Evolutionary conservation across 1,140 invertebrate genomes (phyloP).

Genomic region (Hirudo medicinalis): DNA sequence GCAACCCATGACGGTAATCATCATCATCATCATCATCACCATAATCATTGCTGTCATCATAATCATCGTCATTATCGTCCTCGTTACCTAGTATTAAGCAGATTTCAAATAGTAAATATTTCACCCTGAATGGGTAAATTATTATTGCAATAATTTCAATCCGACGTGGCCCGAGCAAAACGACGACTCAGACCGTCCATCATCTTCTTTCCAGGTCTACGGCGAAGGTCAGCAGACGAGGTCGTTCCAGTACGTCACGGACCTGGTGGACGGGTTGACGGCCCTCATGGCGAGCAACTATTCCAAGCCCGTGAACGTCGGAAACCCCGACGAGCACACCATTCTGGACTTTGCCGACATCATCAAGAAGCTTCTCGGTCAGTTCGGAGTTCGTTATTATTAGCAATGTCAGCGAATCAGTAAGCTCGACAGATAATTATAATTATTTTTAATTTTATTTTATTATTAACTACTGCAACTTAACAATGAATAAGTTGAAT

Average conservation of each 20-base stretch:
- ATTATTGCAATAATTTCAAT: too few relatives aligned
- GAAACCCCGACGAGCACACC: constrained; percentile 93
- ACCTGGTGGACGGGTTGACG: constrained; percentile 87
- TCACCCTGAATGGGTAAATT: too few relatives aligned
- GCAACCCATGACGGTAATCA: constrained; percentile 71
- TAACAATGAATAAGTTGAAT: too few relatives aligned
- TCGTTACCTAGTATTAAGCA: too few relatives aligned
- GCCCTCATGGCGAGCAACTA: constrained; percentile 87
- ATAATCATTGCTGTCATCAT: background rate
- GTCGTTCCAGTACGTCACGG: constrained; percentile 95
- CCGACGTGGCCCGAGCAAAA: background rate
- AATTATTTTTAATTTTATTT: too few relatives aligned
- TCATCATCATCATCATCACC: background rate
- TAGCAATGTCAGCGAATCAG: too few relatives aligned
- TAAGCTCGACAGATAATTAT: too few relatives aligned
- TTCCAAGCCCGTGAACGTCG: constrained; percentile 82
- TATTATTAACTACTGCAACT: too few relatives aligned
- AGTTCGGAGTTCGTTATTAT: constrained; percentile 25
- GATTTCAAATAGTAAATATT: too few relatives aligned
- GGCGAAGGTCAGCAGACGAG: constrained; percentile 89
- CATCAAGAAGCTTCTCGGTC: constrained; percentile 59
- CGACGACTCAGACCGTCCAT: background rate
- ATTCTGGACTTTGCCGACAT: constrained; percentile 89
- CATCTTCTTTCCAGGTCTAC: constrained; percentile 57
- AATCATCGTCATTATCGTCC: too few relatives aligned